Percentiles rank a stretch among this genome's conserved stretches.
These are phyloP conservation scores for Caenorhabditis remanei DNA, from an alignment of 1,140 invertebrate species.

Conservation along the genomic window DNA sequence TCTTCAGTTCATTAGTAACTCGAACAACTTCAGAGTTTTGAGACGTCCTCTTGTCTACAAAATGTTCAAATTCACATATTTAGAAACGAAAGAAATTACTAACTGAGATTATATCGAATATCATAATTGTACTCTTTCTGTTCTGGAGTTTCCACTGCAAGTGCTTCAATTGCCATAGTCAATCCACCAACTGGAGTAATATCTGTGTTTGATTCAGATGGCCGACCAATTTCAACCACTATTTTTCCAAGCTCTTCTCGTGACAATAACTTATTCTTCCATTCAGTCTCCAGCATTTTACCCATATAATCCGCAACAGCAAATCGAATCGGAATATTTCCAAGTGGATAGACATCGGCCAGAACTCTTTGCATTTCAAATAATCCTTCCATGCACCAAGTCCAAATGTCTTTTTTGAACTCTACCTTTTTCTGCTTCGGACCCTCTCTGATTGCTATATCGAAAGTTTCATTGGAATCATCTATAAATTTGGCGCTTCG, in stretches of 20 bases:
- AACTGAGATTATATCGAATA: neutral
- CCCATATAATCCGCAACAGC: slow-evolving; percentile 9
- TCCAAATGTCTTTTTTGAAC: slow-evolving; percentile 10
- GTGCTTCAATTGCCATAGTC: slow-evolving; percentile 21
- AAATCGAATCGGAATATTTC: neutral
- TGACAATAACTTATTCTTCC: neutral
- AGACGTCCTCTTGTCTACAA: neutral
- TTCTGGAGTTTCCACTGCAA: slow-evolving; percentile 20
- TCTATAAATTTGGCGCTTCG: slow-evolving; percentile 6
- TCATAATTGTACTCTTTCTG: slow-evolving; percentile 2
- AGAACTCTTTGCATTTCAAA: slow-evolving; percentile 45
- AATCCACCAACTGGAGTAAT: neutral
- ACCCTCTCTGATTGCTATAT: slow-evolving; percentile 5
- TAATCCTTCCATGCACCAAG: slow-evolving; percentile 22
- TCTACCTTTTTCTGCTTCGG: slow-evolving; percentile 24
- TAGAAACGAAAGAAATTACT: neutral
- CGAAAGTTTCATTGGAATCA: slow-evolving; percentile 7
- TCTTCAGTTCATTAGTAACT: neutral
- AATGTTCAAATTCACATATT: neutral
- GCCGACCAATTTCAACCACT: neutral
- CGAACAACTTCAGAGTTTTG: slow-evolving; percentile 34
- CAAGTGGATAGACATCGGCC: slow-evolving; percentile 27
- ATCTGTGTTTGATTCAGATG: neutral
- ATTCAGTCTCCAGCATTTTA: slow-evolving; percentile 16
- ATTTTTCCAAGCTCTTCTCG: slow-evolving; percentile 2